A percentile compares a stretch with the other conserved stretches of the same genome.
Evolutionary conservation across 92 coral and sea anemone genomes (phyloP).

Genomic region (Epizoanthus fatuus): DNA sequence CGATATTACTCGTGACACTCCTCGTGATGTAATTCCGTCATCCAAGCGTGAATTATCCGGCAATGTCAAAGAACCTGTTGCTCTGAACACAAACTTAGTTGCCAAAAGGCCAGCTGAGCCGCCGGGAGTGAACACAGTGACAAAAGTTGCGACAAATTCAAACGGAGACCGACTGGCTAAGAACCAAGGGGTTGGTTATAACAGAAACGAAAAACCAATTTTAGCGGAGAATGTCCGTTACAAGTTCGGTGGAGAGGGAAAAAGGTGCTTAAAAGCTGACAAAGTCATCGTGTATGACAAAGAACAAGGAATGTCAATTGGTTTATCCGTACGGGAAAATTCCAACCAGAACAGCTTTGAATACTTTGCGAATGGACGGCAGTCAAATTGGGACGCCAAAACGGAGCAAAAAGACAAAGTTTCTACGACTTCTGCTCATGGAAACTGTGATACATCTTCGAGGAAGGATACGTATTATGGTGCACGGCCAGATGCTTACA

Average conservation of each 20-base stretch:
- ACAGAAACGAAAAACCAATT: conserved; percentile 84
- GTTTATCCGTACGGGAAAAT: conserved; percentile 74
- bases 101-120: conserved; percentile 2
- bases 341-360: conserved; percentile 59
- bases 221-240: conserved; percentile 77
- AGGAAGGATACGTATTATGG: conserved; percentile 5
- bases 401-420: conserved; percentile 31
- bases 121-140: not conserved
- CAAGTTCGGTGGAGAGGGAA: conserved; percentile 57
- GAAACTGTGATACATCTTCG: conserved; percentile 4
- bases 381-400: conserved; percentile 29
- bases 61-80: conserved; percentile 7
- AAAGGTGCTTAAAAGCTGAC: conserved; percentile 62
- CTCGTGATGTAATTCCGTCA: conserved; percentile 1
- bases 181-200: conserved; percentile 13
- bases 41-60: conserved; percentile 15
- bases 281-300: conserved; percentile 65
- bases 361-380: conserved; percentile 59
- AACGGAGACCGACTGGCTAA: conserved; percentile 1
- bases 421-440: conserved; percentile 11
- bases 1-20: not conserved
- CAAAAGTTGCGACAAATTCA: conserved; percentile 5
- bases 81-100: conserved; percentile 24
- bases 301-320: conserved; percentile 65
- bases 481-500: not conserved